A percentile compares a stretch with the other conserved stretches of the same genome.
Evolutionary conservation across 2,113 vertebrate species (phyloP).

Genomic region (Papio anubis): DNA sequence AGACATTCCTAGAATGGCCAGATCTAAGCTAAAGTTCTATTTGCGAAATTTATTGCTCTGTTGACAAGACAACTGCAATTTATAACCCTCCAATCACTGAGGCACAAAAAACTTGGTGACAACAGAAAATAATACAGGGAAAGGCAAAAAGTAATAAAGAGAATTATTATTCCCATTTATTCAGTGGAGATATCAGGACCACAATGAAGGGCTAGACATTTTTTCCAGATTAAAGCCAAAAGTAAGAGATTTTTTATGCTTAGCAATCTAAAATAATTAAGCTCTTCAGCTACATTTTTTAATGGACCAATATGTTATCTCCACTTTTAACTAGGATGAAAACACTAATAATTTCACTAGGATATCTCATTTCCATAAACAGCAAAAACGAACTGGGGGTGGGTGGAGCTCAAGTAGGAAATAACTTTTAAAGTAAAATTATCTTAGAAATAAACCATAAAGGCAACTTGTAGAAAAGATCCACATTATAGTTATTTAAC

Average conservation of each 20-base stretch:
- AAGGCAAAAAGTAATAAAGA: conserved; percentile 24
- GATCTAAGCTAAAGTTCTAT: not conserved
- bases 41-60: not conserved
- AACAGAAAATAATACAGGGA: conserved; percentile 29
- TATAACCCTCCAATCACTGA: conserved; percentile 28
- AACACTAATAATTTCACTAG: conserved; percentile 24
- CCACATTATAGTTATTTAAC: not conserved
- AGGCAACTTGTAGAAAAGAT: not conserved
- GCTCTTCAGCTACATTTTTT: not conserved
- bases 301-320: not conserved
- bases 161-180: not conserved
- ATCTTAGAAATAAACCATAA: conserved; percentile 44
- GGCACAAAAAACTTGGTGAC: conserved; percentile 49
- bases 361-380: conserved; percentile 25
- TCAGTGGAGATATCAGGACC: not conserved
- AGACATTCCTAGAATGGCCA: conserved; percentile 6
- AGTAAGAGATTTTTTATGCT: not conserved
- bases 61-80: not conserved
- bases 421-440: not conserved
- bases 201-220: not conserved
- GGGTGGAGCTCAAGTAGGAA: not conserved
- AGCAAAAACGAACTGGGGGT: not conserved
- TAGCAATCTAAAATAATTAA: not conserved
- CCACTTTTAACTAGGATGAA: not conserved
- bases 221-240: conserved; percentile 10